These are phyloP conservation scores for Jaculus jaculus DNA, from an alignment of 2,113 vertebrate genomes.

Conservation along the genomic window DNA sequence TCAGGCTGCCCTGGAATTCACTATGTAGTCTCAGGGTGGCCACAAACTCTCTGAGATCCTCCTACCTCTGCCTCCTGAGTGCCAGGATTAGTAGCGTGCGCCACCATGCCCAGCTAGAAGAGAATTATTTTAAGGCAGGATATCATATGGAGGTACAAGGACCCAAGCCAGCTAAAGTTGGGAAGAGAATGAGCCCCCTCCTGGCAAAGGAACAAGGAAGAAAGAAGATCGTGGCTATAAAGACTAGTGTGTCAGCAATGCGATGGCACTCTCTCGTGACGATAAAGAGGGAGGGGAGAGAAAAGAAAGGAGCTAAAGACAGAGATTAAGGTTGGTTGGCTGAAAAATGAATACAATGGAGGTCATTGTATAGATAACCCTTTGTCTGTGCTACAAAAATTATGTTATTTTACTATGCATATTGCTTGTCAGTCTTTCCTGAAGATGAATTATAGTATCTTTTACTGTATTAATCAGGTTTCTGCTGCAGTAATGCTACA, in stretches of 20 bases:
- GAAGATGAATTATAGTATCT: no score
- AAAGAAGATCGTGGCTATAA: not conserved
- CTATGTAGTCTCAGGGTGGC: no score
- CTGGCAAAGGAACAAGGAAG: not conserved
- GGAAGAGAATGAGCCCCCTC: constrained; percentile 3
- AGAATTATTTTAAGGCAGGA: constrained; percentile 24
- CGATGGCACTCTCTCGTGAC: not conserved
- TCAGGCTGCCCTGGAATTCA: no score
- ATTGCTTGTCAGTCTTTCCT: no score
- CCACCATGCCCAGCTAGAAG: no score
- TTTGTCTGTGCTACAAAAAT: not conserved
- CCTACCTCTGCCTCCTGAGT: no score
- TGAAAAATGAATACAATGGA: constrained; percentile 37
- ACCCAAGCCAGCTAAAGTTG: not conserved
- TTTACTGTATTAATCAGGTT: not conserved
- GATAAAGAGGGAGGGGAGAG: not conserved
- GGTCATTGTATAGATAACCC: not conserved
- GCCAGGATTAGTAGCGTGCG: no score
- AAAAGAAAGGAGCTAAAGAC: not conserved
- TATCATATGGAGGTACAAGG: not conserved
- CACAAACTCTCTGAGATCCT: no score
- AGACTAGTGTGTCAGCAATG: not conserved
- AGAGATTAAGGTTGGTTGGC: not conserved
- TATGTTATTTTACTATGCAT: not conserved
- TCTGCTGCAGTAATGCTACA: constrained; percentile 15